These are phyloP conservation scores for Megalonaias nervosa DNA, from an alignment of 1,140 invertebrate genomes.

Conservation along the genomic window DNA sequence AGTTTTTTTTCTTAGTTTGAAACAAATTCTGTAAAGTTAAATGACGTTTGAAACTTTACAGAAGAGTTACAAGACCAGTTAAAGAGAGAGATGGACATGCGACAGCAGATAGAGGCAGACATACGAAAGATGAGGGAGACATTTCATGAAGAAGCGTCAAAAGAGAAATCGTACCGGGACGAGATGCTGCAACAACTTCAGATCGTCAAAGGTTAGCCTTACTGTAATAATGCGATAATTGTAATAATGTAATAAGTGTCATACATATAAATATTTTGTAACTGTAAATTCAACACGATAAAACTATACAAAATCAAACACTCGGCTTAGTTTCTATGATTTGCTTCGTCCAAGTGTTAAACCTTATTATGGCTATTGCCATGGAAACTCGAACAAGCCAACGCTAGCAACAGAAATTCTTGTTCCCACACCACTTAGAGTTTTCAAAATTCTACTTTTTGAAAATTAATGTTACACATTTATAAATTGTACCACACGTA, in stretches of 20 bases:
- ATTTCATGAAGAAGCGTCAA: constrained; percentile 66
- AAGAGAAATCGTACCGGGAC: constrained; percentile 68
- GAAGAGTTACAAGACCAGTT: constrained; percentile 53
- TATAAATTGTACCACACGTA: too few species aligned
- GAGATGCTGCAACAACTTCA: constrained; percentile 69
- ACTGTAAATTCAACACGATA: not conserved
- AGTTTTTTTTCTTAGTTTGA: too few species aligned
- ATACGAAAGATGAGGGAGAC: constrained; percentile 58
- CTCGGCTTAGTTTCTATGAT: not conserved
- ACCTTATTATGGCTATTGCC: not conserved
- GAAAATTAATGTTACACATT: too few species aligned
- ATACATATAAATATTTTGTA: not conserved
- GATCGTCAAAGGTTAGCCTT: constrained; percentile 63
- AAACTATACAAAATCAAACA: not conserved
- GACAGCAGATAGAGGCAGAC: constrained; percentile 56
- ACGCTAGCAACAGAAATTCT: too few species aligned
- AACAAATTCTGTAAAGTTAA: too few species aligned
- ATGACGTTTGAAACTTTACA: constrained; percentile 18
- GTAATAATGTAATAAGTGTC: not conserved
- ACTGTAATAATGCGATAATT: too few species aligned
- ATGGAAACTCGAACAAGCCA: too few species aligned
- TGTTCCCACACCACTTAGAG: too few species aligned
- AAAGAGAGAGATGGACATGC: constrained; percentile 48
- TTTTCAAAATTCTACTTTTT: too few species aligned
- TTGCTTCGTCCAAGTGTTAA: not conserved